These are phyloP conservation scores for Monochamus alternatus DNA, from an alignment of 2,888 invertebrate genomes.

Conservation along the genomic window DNA sequence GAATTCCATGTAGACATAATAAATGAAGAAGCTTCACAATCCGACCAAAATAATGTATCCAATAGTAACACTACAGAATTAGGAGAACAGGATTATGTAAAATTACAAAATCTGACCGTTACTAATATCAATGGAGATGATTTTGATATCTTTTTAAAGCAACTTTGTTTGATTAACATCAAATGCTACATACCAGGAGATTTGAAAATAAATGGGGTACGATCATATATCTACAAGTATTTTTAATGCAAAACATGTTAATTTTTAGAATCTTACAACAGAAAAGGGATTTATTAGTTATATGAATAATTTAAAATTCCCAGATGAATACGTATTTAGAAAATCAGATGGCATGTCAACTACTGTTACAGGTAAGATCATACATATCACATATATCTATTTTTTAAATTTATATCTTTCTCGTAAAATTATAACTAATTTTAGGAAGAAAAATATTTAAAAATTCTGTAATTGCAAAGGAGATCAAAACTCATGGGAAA, in stretches of 20 bases:
- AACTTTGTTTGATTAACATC: conserved; percentile 71
- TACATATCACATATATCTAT: not conserved
- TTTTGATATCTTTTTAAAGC: conserved; percentile 70
- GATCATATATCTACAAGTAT: conserved; percentile 40
- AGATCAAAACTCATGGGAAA: conserved; percentile 66
- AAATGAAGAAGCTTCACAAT: conserved; percentile 48
- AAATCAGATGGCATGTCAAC: conserved; percentile 62
- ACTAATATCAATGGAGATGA: conserved; percentile 70
- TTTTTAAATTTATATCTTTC: not conserved
- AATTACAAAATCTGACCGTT: conserved; percentile 65
- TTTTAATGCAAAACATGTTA: not conserved
- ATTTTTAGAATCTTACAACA: conserved; percentile 68
- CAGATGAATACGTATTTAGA: conserved; percentile 71
- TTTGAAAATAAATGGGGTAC: conserved; percentile 72
- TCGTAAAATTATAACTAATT: conserved; percentile 54
- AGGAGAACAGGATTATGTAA: conserved; percentile 49
- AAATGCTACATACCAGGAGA: conserved; percentile 66
- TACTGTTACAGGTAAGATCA: conserved; percentile 66
- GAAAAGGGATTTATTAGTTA: conserved; percentile 62
- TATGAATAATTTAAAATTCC: conserved; percentile 73
- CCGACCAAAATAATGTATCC: conserved; percentile 21
- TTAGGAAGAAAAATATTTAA: conserved; percentile 71
- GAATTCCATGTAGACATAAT: conserved; percentile 51
- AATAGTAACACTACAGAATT: not conserved
- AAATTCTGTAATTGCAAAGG: conserved; percentile 65